These are phyloP conservation scores for Pogonomyrmex barbatus DNA, from an alignment of 1,140 invertebrate species.

Conservation along the genomic window DNA sequence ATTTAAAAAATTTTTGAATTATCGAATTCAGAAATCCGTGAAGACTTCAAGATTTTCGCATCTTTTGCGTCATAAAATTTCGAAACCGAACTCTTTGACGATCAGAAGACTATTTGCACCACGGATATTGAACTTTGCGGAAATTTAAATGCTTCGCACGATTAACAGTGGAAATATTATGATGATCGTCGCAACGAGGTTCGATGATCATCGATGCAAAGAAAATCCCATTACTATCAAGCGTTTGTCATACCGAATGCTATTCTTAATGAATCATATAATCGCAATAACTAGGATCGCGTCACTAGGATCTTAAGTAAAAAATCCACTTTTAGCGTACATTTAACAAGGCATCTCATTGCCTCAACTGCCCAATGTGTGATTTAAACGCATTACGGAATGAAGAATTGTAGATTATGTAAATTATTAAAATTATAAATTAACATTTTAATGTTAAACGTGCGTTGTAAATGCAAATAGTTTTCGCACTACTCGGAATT, in stretches of 20 bases:
- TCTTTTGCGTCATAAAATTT: background rate
- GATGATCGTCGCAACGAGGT: slow-evolving; percentile 18
- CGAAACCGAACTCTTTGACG: background rate
- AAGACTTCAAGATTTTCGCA: background rate
- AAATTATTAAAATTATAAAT: slow-evolving; percentile 1
- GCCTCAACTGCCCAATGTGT: background rate
- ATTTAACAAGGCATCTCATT: slow-evolving; percentile 22
- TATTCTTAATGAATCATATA: background rate
- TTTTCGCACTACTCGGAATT: background rate
- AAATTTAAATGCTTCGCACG: background rate
- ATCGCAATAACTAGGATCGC: slow-evolving; percentile 1
- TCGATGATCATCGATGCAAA: slow-evolving; percentile 12
- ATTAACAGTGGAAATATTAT: slow-evolving; percentile 8
- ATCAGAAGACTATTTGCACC: background rate
- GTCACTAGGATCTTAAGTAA: slow-evolving; percentile 1
- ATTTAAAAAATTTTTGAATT: background rate
- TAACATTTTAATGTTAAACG: slow-evolving; percentile 20
- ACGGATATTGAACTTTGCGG: background rate
- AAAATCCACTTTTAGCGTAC: background rate
- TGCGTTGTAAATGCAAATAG: background rate
- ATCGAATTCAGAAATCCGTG: background rate
- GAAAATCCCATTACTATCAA: slow-evolving; percentile 29
- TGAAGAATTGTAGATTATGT: background rate
- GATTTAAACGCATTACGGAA: slow-evolving; percentile 15
- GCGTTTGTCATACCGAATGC: slow-evolving; percentile 2